These are phyloP conservation scores for Cosmia pyralina DNA, from an alignment of 2,888 invertebrate species.

Conservation along the genomic window DNA sequence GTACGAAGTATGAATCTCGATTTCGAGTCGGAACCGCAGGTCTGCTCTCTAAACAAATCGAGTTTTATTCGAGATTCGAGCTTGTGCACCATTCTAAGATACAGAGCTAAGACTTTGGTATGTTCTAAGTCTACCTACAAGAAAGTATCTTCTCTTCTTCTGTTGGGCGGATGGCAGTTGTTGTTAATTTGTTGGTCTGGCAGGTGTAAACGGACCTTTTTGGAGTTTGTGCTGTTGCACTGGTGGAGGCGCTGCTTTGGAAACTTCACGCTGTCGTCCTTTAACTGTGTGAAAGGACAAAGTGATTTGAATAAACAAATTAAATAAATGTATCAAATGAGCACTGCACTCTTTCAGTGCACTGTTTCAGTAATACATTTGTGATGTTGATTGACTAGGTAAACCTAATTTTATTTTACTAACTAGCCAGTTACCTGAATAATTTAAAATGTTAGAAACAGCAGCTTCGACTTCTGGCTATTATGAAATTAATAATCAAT, in stretches of 20 bases:
- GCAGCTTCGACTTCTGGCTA: neutral
- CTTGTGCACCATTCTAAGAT: neutral
- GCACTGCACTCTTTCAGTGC: too few relatives aligned
- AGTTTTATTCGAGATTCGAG: conserved; percentile 1
- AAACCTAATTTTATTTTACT: neutral
- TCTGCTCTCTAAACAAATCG: neutral
- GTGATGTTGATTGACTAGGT: neutral
- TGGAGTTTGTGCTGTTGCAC: conserved; percentile 82
- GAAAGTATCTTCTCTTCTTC: conserved; percentile 83
- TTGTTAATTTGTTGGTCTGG: conserved; percentile 84
- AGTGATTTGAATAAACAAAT: neutral
- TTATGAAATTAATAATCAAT: neutral
- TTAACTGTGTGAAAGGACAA: conserved; percentile 71
- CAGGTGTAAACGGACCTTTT: conserved; percentile 84
- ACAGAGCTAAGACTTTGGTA: conserved; percentile 22
- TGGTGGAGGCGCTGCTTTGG: conserved; percentile 81
- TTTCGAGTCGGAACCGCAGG: neutral
- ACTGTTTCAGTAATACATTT: neutral
- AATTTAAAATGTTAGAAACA: neutral
- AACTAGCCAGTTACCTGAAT: neutral
- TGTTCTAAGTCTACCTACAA: conserved; percentile 76
- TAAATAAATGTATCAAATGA: neutral
- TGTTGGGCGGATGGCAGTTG: conserved; percentile 78
- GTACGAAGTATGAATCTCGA: neutral
- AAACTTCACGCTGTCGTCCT: conserved; percentile 84